These are phyloP conservation scores for Clistopyga incitator DNA, from an alignment of 2,888 invertebrate genomes.

Conservation along the genomic window DNA sequence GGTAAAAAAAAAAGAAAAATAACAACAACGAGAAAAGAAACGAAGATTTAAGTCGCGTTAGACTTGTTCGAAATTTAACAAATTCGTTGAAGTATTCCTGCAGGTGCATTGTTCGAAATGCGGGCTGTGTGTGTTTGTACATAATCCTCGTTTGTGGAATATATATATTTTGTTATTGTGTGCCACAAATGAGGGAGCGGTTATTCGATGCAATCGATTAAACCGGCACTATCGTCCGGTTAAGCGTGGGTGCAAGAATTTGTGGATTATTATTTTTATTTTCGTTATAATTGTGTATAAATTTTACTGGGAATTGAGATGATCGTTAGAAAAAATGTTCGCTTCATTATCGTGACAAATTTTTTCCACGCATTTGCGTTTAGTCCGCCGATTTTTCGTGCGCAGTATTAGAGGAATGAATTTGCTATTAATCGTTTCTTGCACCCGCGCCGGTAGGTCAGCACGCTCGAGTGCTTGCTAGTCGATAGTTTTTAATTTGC, in stretches of 20 bases:
- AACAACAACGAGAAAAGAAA: background rate
- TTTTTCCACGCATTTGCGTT: background rate
- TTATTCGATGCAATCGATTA: conserved; percentile 48
- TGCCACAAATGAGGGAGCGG: conserved; percentile 28
- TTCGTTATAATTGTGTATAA: background rate
- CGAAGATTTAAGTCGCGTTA: conserved; percentile 5
- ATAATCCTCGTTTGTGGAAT: conserved; percentile 35
- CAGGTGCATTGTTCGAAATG: conserved; percentile 49
- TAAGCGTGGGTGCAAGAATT: conserved; percentile 39
- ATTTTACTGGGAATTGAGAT: background rate
- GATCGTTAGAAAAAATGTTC: background rate
- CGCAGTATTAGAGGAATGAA: background rate
- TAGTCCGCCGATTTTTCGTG: background rate
- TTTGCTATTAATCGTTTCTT: conserved; percentile 17
- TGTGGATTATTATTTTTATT: background rate
- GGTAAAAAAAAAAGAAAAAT: conserved; percentile 2
- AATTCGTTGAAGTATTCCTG: conserved; percentile 45
- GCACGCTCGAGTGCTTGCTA: conserved; percentile 54
- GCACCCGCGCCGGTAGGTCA: conserved; percentile 33
- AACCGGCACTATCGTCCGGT: conserved; percentile 53
- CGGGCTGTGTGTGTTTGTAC: conserved; percentile 18
- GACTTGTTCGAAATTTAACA: conserved; percentile 21
- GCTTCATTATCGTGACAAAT: background rate
- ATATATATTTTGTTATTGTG: conserved; percentile 19
- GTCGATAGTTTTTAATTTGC: conserved; percentile 55